Percentiles rank a stretch among this genome's conserved stretches.
These are phyloP conservation scores for Hirtodrosophila trivittata DNA, from an alignment of 2,888 invertebrate genomes.

Conservation along the genomic window DNA sequence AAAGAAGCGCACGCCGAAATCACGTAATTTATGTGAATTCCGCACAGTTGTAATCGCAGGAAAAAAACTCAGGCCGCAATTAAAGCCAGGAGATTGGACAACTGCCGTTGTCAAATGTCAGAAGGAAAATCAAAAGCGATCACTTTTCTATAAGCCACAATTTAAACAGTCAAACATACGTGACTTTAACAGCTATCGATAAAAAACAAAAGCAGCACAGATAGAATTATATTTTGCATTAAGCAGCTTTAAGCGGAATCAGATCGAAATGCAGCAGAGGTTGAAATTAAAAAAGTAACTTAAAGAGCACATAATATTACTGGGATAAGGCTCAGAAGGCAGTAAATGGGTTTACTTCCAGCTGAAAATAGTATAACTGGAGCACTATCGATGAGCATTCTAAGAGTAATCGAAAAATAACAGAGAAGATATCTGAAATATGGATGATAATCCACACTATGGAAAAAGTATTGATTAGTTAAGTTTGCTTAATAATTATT, in stretches of 20 bases:
- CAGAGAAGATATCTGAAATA: too few relatives aligned
- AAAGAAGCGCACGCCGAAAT: conserved; percentile 67
- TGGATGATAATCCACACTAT: too few relatives aligned
- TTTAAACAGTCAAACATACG: conserved; percentile 22
- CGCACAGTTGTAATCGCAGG: conserved; percentile 36
- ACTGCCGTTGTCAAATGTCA: conserved; percentile 36
- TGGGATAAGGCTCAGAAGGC: too few relatives aligned
- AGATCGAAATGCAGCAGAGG: neutral
- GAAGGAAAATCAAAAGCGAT: conserved; percentile 44
- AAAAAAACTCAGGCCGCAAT: conserved; percentile 53
- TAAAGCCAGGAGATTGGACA: conserved; percentile 38
- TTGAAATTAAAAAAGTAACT: too few relatives aligned
- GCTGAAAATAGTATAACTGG: too few relatives aligned
- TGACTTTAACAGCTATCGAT: conserved; percentile 4
- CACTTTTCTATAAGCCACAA: conserved; percentile 29
- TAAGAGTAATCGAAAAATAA: too few relatives aligned
- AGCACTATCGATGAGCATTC: too few relatives aligned
- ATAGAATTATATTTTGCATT: conserved; percentile 18
- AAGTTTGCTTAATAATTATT: too few relatives aligned
- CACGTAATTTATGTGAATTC: conserved; percentile 73
- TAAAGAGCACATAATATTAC: too few relatives aligned
- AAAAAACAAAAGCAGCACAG: neutral
- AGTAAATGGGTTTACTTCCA: too few relatives aligned
- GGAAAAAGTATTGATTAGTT: too few relatives aligned
- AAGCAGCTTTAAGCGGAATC: too few relatives aligned